Percentiles rank a stretch among this genome's conserved stretches.
phyloP scores from a whole-genome alignment of 2,797 vertebrate genomes.

The Enteromius anoplus region DNA sequence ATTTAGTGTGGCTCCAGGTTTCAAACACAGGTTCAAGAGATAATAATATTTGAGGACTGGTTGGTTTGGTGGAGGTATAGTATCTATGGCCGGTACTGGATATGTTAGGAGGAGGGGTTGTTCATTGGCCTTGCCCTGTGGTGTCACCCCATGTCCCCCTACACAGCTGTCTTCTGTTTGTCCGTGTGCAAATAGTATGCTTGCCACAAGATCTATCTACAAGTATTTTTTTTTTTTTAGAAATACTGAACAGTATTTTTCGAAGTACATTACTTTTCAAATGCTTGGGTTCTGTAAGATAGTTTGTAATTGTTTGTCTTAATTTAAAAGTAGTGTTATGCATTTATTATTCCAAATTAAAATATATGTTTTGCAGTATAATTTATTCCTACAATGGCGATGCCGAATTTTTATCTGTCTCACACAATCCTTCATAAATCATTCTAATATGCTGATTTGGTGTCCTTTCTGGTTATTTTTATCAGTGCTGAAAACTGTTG shows the following conservation, averaged over 20 bases:
- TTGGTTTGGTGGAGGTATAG: slow-evolving; percentile 2
- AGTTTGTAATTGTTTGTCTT: not conserved
- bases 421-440: not conserved
- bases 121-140: slow-evolving; percentile 59
- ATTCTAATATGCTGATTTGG: not conserved
- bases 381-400: not conserved
- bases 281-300: not conserved
- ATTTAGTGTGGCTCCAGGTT: not conserved
- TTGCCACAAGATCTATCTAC: not conserved
- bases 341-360: not conserved
- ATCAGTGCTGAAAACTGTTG: not conserved
- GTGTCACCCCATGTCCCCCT: slow-evolving; percentile 66
- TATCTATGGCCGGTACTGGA: slow-evolving; percentile 6
- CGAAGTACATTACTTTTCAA: not conserved
- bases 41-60: not conserved
- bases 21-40: not conserved
- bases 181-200: slow-evolving; percentile 55
- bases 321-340: not conserved
- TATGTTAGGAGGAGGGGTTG: slow-evolving; percentile 6
- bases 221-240: not conserved
- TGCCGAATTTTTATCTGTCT: not conserved
- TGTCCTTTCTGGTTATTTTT: not conserved
- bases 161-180: slow-evolving; percentile 72
- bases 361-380: not conserved
- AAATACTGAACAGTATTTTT: not conserved